Base-by-base conservation (phyloP, 2,113 vertebrate species). In the Corynorhinus townsendii region DNA sequence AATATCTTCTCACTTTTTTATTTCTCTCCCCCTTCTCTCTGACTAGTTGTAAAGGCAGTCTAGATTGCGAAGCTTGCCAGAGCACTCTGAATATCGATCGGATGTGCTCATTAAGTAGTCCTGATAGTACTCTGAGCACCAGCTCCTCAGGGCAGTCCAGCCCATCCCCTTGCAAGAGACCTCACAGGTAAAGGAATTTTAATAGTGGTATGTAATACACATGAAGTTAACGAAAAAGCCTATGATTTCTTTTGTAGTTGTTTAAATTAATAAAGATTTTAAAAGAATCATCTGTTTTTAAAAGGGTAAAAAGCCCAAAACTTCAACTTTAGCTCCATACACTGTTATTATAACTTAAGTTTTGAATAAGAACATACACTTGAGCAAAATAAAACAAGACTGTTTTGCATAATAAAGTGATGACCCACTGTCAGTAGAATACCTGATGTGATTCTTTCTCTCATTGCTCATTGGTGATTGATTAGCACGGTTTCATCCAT, bases 101-200 rank as follows among this genome's bases (percentile, higher is more conserved):
- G 0, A 99, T 99, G 79, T 99, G 99, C 97, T 99, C 99, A 22
- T 98, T 99, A 83, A 99, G 99, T 97, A 99, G 99, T 96, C 99
- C 99, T 2, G 99, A 99, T 66, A 99, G 99, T 96, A 99, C 99
- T 0, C 98, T 99, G 95, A 99, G 99, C 95, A 99, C 99, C 80
- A 99, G 99, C 96, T 99, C 99, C 96, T 99, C 99, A 0, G 98
- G 98, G 52, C 99, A 99, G 93, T 99, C 99, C 95, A 99, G 99
- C 97, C 98, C 98, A 1, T 99, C 99, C 45, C 99, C 99, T 72
- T 99, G 99, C 98, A 99, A 99, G 97, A 99, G 99, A 97, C 98
- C 99, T 38, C 99, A 99, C 98, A 99, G 99, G 99, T 99, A 97
- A 96, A 66, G 73, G 22, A 69, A 72, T 68, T 90, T 76, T 28